Base-by-base conservation (phyloP, 2,888 invertebrate species). In the Dicyrtoma fusca region DNA sequence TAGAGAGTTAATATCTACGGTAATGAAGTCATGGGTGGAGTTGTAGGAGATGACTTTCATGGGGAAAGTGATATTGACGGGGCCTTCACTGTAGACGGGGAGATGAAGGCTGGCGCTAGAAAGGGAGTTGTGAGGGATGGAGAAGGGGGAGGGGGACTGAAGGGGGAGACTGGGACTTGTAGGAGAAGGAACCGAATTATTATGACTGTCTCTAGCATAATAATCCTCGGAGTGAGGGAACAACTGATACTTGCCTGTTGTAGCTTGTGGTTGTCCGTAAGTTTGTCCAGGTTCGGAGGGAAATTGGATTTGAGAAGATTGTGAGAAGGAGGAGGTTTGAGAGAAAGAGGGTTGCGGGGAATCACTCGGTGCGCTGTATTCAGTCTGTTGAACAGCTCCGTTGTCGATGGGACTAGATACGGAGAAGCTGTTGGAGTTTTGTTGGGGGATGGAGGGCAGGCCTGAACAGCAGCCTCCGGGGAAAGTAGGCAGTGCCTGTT, bases 391-490 rank as follows among this genome's bases (percentile, higher is more conserved):
- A 34, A 42, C 23, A 55, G 26, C 55, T 26, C 51, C 55, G 5
- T 13, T 8, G 5, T 34, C 51, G 10, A 19, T 14, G 5, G 47
- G 63, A 47, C 45, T 34, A 47, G 23, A 51, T 13, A n/a, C n/a
- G n/a, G n/a, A n/a, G 34, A 34, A 34, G 8, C 8, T 34, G 8
- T 34, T 34, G 8, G 34, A 34, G 34, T 34, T 34, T 34, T 34
- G 49, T 53, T 63, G 73, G 70, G 42, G 71, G 64, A 68, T 23
- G 14, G 66, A 42, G 34, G 68, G 69, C 69, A 75, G 62, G 70
- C 66, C 71, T 44, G 77, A 77, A 53, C 77, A 78, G 45, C 76
- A 77, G 61, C 73, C 74, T 19, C 77, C 77, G 5, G 76, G 66
- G 55, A 78, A 79, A 14, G 74, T 74, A 21, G 78, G 78, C 34